phyloP scores from a whole-genome alignment of 2,797 vertebrate genomes.

The Urocyon cinereoargenteus region DNA sequence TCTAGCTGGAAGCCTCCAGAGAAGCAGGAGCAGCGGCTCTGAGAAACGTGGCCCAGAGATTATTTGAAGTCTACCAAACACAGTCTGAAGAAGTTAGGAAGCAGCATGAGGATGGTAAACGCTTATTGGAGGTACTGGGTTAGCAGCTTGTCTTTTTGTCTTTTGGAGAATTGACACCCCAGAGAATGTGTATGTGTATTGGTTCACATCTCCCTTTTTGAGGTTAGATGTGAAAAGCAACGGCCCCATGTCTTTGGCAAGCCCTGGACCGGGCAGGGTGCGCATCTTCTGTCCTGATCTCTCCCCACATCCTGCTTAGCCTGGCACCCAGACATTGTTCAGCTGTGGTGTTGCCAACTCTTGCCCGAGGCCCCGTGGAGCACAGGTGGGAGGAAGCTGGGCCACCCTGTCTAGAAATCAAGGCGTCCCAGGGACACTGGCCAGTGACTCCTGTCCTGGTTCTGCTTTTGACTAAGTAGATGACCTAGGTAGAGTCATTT shows the following conservation, averaged over 20 bases:
- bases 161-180: accelerated
- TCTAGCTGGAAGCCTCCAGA: conserved; percentile 87
- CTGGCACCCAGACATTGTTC: accelerated
- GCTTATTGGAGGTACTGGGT: conserved; percentile 83
- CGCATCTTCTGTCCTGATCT: neutral
- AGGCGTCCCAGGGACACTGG: no score
- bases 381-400: accelerated
- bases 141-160: accelerated
- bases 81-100: conserved; percentile 74
- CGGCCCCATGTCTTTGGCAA: neutral
- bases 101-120: conserved; percentile 72
- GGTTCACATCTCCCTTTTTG: accelerated
- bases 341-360: neutral
- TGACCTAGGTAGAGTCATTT: neutral
- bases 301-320: accelerated
- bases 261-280: neutral
- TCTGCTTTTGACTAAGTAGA: neutral
- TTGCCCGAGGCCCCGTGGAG: neutral
- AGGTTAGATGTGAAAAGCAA: neutral
- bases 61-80: conserved; percentile 82
- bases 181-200: neutral
- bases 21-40: conserved; percentile 85
- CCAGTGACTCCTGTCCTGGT: neutral
- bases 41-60: conserved; percentile 79
- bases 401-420: neutral